These are phyloP conservation scores for Clarias fuscus DNA, from an alignment of 2,797 vertebrate species.

Conservation along the genomic window DNA sequence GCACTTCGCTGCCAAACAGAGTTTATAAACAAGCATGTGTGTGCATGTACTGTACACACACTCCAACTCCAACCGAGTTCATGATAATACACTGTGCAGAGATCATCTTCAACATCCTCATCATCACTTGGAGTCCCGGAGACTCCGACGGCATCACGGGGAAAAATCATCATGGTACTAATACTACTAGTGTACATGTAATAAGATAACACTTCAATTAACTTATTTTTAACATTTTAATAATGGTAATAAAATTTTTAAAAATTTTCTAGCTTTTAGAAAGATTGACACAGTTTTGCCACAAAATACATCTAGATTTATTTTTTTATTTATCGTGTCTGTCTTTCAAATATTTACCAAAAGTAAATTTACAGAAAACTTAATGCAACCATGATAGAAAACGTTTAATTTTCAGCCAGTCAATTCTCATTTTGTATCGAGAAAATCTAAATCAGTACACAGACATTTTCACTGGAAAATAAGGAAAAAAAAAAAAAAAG, in stretches of 20 bases:
- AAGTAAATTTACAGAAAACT: not conserved
- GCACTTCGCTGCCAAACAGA: not conserved
- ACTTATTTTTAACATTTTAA: not conserved
- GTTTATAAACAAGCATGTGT: not conserved
- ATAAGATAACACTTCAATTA: not conserved
- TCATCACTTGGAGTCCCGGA: not conserved
- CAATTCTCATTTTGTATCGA: no score
- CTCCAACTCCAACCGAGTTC: not conserved
- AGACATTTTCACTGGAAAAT: no score
- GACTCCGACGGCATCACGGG: not conserved
- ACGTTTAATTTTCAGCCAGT: no score
- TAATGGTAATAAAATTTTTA: not conserved
- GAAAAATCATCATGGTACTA: not conserved
- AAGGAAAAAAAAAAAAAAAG: no score
- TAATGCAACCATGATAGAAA: no score
- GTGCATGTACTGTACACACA: not conserved
- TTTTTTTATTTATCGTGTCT: not conserved
- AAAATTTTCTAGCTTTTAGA: not conserved
- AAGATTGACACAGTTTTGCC: not conserved
- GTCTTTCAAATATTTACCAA: not conserved
- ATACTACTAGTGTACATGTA: not conserved
- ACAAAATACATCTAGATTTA: not conserved
- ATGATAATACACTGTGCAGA: not conserved
- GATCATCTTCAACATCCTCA: not conserved
- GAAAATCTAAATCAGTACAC: no score